Base-by-base conservation (phyloP, 30 jellyfish, hydroid and myxozoan genomes). In the Hydra vulgaris region DNA sequence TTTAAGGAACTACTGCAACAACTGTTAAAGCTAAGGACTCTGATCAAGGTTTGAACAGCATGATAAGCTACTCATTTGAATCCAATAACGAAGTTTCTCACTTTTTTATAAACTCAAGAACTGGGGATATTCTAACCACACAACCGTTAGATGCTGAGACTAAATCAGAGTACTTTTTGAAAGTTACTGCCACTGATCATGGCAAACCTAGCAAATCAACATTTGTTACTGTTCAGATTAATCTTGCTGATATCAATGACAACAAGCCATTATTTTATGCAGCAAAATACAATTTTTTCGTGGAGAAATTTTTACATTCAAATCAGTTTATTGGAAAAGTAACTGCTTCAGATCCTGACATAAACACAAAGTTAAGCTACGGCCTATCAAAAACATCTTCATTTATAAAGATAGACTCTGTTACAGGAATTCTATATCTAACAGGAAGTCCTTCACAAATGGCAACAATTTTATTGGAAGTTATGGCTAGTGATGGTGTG, bases 251-350 rank as follows among this genome's bases (percentile, higher is more conserved):
- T 66, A 95, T 88, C 83, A 94, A 94, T 71, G 99, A 94, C 83
- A 87, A 94, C 68, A 76, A 89, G 24, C 99, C 99, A 3, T 40
- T 23, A 7, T 94, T 94, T 70, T 86, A 83, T 24, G 79, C 70
- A 53, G 24, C 26, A 21, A 52, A 71, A 0, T 88, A 82, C 83
- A 54, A 79, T 23, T 92, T 88, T 76, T 54, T 80, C 24, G 95
- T 85, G 26, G 95, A 88, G 18, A 84, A 81, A 18, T 84, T 73
- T 56, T 79, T 40, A 25, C 54, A 71, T 26, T 72, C 79, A 17
- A 90, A 88, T 7, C 99, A 94, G 78, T 94, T 94, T 70, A 71
- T 94, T 74, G 99, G 99, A 17, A 82, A 81, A 70, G 96, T 94
- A 5, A 76, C 80, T 18, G 96, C 96, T 24, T 24, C 73, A 3